These are phyloP conservation scores for Ips typographus DNA, from an alignment of 1,140 invertebrate species.

Conservation along the genomic window DNA sequence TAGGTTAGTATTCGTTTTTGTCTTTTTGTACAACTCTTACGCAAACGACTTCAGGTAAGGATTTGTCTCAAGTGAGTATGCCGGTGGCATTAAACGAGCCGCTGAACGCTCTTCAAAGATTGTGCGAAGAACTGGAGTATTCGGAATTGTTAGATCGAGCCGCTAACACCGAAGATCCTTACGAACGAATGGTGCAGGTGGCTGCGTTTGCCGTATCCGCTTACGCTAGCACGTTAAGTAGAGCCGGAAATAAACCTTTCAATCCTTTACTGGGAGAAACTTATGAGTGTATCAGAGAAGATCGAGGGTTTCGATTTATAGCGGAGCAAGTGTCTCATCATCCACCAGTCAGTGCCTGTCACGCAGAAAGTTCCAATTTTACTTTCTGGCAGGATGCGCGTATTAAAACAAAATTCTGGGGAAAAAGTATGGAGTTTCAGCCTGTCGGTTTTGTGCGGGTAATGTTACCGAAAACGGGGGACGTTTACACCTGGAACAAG, in stretches of 20 bases:
- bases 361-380: slow-evolving; percentile 77
- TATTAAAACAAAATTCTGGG: slow-evolving; percentile 89
- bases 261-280: slow-evolving; percentile 86
- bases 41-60: slow-evolving; percentile 56
- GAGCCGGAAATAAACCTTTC: slow-evolving; percentile 85
- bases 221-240: slow-evolving; percentile 75
- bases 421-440: slow-evolving; percentile 87
- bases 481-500: slow-evolving; percentile 84
- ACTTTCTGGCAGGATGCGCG: slow-evolving; percentile 79
- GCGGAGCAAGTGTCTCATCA: slow-evolving; percentile 74
- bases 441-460: slow-evolving; percentile 68
- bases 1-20: slow-evolving; percentile 55
- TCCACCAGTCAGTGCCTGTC: slow-evolving; percentile 81
- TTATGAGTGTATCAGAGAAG: slow-evolving; percentile 77
- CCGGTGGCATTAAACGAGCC: slow-evolving; percentile 86
- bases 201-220: slow-evolving; percentile 83
- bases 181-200: slow-evolving; percentile 73
- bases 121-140: slow-evolving; percentile 87
- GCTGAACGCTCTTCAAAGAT: slow-evolving; percentile 76
- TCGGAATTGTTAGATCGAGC: slow-evolving; percentile 77
- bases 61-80: slow-evolving; percentile 81
- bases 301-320: slow-evolving; percentile 74
- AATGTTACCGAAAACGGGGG: slow-evolving; percentile 56
- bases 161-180: slow-evolving; percentile 60
- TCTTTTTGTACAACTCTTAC: no score